Evolutionary conservation across 2,113 vertebrate genomes (phyloP).

Genomic region (Spilogale gracilis): DNA sequence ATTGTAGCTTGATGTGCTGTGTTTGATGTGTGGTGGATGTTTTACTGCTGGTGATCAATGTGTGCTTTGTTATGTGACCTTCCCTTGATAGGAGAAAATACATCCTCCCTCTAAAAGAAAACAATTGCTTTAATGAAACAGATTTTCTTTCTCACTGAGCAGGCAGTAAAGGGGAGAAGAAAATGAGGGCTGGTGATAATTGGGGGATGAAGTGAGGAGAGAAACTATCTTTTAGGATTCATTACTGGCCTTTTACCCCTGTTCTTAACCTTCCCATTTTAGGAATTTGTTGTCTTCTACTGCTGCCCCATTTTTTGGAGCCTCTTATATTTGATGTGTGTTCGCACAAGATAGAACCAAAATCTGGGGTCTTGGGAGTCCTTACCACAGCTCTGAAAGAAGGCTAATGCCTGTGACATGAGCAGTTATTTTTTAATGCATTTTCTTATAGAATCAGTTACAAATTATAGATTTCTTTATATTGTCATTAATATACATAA

Average conservation of each 20-base stretch:
- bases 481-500: background rate
- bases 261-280: background rate
- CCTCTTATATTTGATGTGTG: background rate
- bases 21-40: background rate
- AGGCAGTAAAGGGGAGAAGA: background rate
- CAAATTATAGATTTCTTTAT: constrained; percentile 28
- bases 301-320: background rate
- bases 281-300: background rate
- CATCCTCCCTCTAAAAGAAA: background rate
- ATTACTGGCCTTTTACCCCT: background rate
- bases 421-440: background rate
- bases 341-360: background rate
- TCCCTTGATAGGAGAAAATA: background rate
- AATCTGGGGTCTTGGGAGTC: background rate
- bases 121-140: background rate
- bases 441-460: background rate
- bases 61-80: background rate
- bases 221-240: background rate
- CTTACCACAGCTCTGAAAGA: background rate
- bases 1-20: background rate
- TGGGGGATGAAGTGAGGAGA: background rate
- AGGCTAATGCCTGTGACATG: background rate
- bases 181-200: background rate
- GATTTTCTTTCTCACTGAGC: background rate
- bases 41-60: background rate